Evolutionary conservation across 1,140 invertebrate species (phyloP).

Genomic region (Whitmania pigra): DNA sequence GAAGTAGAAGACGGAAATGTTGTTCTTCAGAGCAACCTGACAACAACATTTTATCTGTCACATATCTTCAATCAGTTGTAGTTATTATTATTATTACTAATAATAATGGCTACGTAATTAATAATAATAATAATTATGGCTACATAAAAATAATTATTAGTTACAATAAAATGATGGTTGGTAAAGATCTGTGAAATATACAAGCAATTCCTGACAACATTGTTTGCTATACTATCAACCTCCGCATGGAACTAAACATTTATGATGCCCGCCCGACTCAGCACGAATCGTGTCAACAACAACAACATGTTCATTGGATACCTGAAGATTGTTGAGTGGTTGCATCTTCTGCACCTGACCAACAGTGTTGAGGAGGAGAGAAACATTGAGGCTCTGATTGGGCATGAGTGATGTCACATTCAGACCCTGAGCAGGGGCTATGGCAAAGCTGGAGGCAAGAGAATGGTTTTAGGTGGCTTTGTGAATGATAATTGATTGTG

Average conservation of each 20-base stretch:
- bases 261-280: too few relatives aligned
- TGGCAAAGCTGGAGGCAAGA: constrained; percentile 63
- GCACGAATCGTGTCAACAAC: too few relatives aligned
- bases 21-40: constrained; percentile 94
- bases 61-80: not conserved
- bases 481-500: not conserved
- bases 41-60: constrained; percentile 24
- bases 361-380: constrained; percentile 16
- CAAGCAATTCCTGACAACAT: too few relatives aligned
- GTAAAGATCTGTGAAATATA: too few relatives aligned
- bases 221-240: too few relatives aligned
- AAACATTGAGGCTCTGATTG: constrained; percentile 24
- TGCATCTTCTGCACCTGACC: constrained; percentile 23
- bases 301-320: not conserved
- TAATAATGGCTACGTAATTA: too few relatives aligned
- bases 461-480: not conserved
- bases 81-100: too few relatives aligned
- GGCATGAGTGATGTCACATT: constrained; percentile 50
- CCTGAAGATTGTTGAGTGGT: constrained; percentile 24
- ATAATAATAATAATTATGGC: too few relatives aligned
- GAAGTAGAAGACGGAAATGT: constrained; percentile 88
- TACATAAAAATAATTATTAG: too few relatives aligned
- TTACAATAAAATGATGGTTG: too few relatives aligned
- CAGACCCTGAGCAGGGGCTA: constrained; percentile 68
- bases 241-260: too few relatives aligned